Evolutionary conservation across 2,888 invertebrate species (phyloP), one percentile per base, ranked within the genome.

Genomic region (Drosophila robusta): DNA sequence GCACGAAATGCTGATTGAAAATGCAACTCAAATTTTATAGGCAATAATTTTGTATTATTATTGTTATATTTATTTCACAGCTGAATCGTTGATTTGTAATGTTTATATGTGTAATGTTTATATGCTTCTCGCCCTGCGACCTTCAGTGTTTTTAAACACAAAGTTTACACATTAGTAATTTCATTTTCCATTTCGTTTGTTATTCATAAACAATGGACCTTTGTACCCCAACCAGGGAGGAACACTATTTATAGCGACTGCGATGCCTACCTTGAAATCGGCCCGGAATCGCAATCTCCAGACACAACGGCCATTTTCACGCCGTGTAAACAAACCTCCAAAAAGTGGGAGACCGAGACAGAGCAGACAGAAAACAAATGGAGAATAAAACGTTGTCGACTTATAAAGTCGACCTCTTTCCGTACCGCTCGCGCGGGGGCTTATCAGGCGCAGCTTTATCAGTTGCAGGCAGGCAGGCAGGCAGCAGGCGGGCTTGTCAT

Each of bases 271-370:
- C 70, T 76, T 71, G 60, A 61, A 41, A 39, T 49, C 61, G 56
- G 44, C 41, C 62, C 66, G 49, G 75, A 75, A 64, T 75, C 51
- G 41, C 55, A 58, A 38, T 55, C 22, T 16, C 8, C 36, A 61
- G 56, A 69, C 57, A 24, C 36, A 32, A 36, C 38, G 66, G 46
- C 18, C 41, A 14, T 46, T 50, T 39, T 50, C 55, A 70, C 54
- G 38, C 36, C 46, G 46, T 78, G 81, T 81, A 81, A 81, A 87
- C 75, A 81, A 85, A 87, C 87, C 69, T 87, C 75, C 76, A 61
- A 63, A 81, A 81, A 61, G 58, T 50, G 46, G 32, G 32, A 45
- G 55, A 60, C 18, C 12, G 34, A 44, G 29, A 44, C 39, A 42
- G 29, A 29, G n/a, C 12, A 60, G 18, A 55, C 26, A 9, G 29